A percentile compares a stretch with the other conserved stretches of the same genome.
These are phyloP conservation scores for Cydia strobilella DNA, from an alignment of 1,140 invertebrate genomes.

Conservation along the genomic window DNA sequence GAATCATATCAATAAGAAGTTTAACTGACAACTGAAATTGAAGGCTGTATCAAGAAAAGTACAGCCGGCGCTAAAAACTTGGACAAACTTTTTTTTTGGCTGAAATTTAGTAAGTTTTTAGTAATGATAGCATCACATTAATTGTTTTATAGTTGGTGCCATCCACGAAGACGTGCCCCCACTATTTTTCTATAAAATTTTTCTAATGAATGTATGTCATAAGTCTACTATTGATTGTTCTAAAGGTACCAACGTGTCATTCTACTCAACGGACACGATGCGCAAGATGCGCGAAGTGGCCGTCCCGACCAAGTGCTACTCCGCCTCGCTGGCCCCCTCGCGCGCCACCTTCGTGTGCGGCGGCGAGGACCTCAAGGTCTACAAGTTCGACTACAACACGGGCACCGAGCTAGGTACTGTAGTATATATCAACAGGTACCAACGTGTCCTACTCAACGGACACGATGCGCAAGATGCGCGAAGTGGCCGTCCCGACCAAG, in stretches of 20 bases:
- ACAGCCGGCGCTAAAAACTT: too few relatives aligned
- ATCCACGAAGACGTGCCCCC: too few relatives aligned
- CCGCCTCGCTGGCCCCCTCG: slow-evolving; percentile 94
- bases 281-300: slow-evolving; percentile 91
- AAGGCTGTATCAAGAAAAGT: too few relatives aligned
- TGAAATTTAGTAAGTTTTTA: too few relatives aligned
- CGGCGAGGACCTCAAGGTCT: slow-evolving; percentile 96
- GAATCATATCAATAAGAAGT: too few relatives aligned
- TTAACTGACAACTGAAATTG: too few relatives aligned
- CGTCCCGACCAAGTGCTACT: slow-evolving; percentile 93
- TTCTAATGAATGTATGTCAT: too few relatives aligned
- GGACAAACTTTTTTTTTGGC: too few relatives aligned
- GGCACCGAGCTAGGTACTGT: slow-evolving; percentile 92
- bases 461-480: slow-evolving; percentile 90
- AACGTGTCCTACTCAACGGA: slow-evolving; percentile 55
- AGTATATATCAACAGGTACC: neutral
- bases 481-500: slow-evolving; percentile 92
- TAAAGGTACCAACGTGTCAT: slow-evolving; percentile 83
- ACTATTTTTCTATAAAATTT: too few relatives aligned
- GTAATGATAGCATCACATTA: too few relatives aligned
- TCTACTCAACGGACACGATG: slow-evolving; percentile 87
- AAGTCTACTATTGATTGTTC: too few relatives aligned
- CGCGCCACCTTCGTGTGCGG: slow-evolving; percentile 82
- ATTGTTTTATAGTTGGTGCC: too few relatives aligned
- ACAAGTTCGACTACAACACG: slow-evolving; percentile 97